phyloP scores from a whole-genome alignment of 64 coral and sea anemone species.

The Dendronephthya gigantea region DNA sequence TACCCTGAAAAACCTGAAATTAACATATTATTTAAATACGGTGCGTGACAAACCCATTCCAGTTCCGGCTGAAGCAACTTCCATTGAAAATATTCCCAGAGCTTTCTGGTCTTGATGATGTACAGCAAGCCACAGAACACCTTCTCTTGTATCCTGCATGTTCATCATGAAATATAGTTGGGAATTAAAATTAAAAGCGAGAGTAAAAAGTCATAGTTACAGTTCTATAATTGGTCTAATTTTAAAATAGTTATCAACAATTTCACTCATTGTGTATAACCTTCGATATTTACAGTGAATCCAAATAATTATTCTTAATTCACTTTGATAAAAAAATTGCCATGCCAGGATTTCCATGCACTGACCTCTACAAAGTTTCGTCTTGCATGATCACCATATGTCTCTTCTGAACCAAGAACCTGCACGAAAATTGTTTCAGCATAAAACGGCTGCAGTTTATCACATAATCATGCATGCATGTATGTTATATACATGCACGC shows the following conservation, averaged over 20 bases:
- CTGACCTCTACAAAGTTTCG: slow-evolving; percentile 51
- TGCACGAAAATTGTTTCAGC: neutral
- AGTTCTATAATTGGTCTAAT: no score
- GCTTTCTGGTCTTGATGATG: slow-evolving; percentile 94
- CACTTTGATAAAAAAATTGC: no score
- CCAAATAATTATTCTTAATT: no score
- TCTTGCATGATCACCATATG: slow-evolving; percentile 68
- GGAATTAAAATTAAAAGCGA: no score
- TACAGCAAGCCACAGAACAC: slow-evolving; percentile 88
- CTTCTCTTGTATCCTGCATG: slow-evolving; percentile 78
- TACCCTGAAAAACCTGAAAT: neutral
- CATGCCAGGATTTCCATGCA: no score
- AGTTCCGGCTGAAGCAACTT: slow-evolving; percentile 94
- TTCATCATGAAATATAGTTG: neutral
- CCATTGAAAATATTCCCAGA: slow-evolving; percentile 63
- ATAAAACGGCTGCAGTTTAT: neutral
- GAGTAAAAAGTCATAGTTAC: no score
- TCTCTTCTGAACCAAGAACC: slow-evolving; percentile 86
- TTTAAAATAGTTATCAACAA: no score
- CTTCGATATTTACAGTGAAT: no score
- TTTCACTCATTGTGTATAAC: no score
- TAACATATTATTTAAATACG: no score
- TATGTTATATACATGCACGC: no score
- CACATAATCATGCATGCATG: no score
- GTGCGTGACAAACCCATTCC: slow-evolving; percentile 63